Evolutionary conservation across 2,797 vertebrate species (phyloP).

Genomic region (Galago senegalensis): DNA sequence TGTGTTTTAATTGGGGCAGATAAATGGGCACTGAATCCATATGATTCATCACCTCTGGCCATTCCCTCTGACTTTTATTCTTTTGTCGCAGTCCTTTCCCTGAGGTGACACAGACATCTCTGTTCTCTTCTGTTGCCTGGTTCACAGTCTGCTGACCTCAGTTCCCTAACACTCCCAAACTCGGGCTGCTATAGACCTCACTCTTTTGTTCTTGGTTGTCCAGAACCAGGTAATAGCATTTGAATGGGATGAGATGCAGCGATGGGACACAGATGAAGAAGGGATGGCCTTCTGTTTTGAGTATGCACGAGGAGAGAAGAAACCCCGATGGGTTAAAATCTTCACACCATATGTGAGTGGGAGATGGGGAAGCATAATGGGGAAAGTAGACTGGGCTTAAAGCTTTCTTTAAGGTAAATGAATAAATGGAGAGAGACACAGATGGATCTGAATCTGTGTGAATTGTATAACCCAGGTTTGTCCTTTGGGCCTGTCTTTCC

Average conservation of each 20-base stretch:
- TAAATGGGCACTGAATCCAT: neutral
- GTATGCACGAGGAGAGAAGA: constrained; percentile 97
- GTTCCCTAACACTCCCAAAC: neutral
- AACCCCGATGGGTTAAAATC: constrained; percentile 99
- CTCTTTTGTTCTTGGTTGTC: neutral
- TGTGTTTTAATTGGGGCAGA: neutral
- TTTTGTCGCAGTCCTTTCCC: neutral
- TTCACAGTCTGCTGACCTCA: neutral
- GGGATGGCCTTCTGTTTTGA: constrained; percentile 99
- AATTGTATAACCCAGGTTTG: neutral
- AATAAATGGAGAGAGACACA: neutral
- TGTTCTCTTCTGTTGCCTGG: neutral
- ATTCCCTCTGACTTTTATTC: neutral
- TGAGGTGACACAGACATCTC: neutral
- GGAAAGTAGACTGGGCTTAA: neutral
- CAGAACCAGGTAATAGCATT: constrained; percentile 99
- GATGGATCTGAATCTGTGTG: neutral
- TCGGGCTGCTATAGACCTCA: neutral
- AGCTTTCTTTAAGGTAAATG: neutral
- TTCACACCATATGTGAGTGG: constrained; percentile 97
- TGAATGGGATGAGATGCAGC: constrained; percentile 98
- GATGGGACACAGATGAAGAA: constrained; percentile 99
- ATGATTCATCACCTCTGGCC: neutral
- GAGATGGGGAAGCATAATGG: neutral
- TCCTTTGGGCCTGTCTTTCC: neutral